These are phyloP conservation scores for Cydia pomonella DNA, from an alignment of 1,140 invertebrate genomes.

Conservation along the genomic window DNA sequence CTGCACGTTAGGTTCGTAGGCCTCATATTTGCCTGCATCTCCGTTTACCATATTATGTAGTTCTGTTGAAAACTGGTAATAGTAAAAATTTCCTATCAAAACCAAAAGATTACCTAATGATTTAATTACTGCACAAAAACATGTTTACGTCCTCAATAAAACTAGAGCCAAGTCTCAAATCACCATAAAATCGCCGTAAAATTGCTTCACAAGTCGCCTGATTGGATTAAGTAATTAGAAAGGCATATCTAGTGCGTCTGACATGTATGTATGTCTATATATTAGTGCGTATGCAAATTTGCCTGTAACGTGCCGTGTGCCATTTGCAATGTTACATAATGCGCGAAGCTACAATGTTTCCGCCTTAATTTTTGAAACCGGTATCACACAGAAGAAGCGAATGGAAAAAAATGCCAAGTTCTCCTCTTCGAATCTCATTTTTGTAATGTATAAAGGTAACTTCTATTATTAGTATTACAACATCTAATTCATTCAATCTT, in stretches of 20 bases:
- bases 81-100: too few relatives aligned
- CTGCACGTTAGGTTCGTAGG: too few relatives aligned
- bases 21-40: too few relatives aligned
- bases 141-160: not conserved
- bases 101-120: constrained; percentile 3
- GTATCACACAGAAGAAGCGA: constrained; percentile 38
- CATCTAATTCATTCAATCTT: too few relatives aligned
- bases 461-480: too few relatives aligned
- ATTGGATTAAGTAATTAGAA: constrained; percentile 32
- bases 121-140: not conserved
- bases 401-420: constrained; percentile 15
- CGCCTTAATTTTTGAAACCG: constrained; percentile 69
- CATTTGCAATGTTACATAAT: constrained; percentile 46
- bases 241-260: constrained; percentile 4
- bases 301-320: constrained; percentile 51
- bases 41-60: too few relatives aligned
- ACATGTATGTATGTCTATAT: constrained; percentile 8
- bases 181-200: constrained; percentile 25
- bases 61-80: too few relatives aligned
- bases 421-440: not conserved
- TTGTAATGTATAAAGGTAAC: not conserved
- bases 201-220: not conserved
- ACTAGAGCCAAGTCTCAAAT: constrained; percentile 2
- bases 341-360: constrained; percentile 47
- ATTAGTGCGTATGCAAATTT: constrained; percentile 42